phyloP scores from a whole-genome alignment of 1,140 invertebrate species.

The Spodoptera litura region DNA sequence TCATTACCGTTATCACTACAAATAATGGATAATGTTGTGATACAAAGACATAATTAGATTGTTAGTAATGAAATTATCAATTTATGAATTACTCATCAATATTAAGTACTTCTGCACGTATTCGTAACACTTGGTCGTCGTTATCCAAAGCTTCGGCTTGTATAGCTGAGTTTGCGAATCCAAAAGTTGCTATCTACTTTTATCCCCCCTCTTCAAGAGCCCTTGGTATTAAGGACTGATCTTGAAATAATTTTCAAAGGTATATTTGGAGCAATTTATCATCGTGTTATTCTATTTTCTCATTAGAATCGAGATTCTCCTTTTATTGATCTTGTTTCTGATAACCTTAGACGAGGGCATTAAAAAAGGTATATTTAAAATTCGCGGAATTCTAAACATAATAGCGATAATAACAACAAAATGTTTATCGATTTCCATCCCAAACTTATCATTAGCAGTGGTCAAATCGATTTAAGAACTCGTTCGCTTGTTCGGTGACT shows the following conservation, averaged over 20 bases:
- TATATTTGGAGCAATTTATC: slow-evolving; percentile 2
- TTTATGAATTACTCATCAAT: slow-evolving; percentile 1
- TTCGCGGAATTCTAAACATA: neutral
- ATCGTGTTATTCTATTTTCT: slow-evolving; percentile 10
- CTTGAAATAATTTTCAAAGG: slow-evolving; percentile 15
- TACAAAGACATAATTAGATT: slow-evolving; percentile 9
- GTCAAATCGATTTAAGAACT: slow-evolving; percentile 24
- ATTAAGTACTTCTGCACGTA: slow-evolving; percentile 1
- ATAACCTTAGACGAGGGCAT: too few relatives aligned
- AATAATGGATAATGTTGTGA: slow-evolving; percentile 2
- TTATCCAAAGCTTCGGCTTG: neutral
- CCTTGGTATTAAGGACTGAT: neutral
- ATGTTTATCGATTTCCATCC: neutral
- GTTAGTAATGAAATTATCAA: slow-evolving; percentile 10
- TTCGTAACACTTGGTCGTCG: neutral
- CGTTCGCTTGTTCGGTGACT: slow-evolving; percentile 12
- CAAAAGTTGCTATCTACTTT: neutral
- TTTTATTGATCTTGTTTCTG: neutral
- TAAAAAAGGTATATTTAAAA: neutral
- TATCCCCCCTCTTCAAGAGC: neutral
- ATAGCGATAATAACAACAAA: neutral
- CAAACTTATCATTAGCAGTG: neutral
- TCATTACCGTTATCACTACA: neutral
- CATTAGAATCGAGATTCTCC: neutral
- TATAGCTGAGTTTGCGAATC: neutral